Evolutionary conservation across 2,113 vertebrate genomes (phyloP).

Genomic region (Scolopax mira): DNA sequence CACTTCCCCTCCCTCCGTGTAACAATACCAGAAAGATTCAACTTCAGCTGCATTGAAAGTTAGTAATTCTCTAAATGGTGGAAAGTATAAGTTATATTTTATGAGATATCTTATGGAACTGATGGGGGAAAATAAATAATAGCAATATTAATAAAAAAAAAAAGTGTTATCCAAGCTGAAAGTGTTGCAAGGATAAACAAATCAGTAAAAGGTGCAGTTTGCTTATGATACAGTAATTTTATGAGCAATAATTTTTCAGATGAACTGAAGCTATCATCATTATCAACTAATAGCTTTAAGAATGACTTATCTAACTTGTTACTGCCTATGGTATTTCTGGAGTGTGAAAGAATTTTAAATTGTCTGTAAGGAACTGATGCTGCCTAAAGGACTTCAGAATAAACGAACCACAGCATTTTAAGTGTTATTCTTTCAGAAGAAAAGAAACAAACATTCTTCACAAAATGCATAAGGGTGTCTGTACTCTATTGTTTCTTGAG

Average conservation of each 20-base stretch:
- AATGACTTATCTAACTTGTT: slow-evolving; percentile 57
- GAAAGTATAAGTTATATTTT: slow-evolving; percentile 7
- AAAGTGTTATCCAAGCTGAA: not conserved
- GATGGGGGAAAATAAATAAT: slow-evolving; percentile 24
- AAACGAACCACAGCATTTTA: slow-evolving; percentile 35
- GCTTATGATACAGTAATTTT: slow-evolving; percentile 58
- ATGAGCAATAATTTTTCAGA: slow-evolving; percentile 57
- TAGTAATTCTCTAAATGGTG: slow-evolving; percentile 12
- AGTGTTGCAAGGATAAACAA: slow-evolving; percentile 33
- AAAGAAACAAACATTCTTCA: slow-evolving; percentile 36
- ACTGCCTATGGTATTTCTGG: slow-evolving; percentile 33
- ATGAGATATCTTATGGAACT: slow-evolving; percentile 17
- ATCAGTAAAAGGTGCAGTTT: slow-evolving; percentile 43
- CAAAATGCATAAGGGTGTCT: not conserved
- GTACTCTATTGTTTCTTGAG: not conserved
- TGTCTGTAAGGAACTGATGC: slow-evolving; percentile 6
- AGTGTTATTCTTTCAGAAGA: not conserved
- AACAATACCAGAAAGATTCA: not conserved
- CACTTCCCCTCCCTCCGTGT: not conserved
- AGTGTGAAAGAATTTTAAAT: slow-evolving; percentile 57
- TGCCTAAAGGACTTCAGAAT: slow-evolving; percentile 36
- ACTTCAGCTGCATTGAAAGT: slow-evolving; percentile 1
- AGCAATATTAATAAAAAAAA: slow-evolving; percentile 23
- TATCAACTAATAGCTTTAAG: slow-evolving; percentile 57
- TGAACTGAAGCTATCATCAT: slow-evolving; percentile 55